Base-by-base conservation (phyloP, 2,888 invertebrate genomes). In the Parasteatoda lunata region DNA sequence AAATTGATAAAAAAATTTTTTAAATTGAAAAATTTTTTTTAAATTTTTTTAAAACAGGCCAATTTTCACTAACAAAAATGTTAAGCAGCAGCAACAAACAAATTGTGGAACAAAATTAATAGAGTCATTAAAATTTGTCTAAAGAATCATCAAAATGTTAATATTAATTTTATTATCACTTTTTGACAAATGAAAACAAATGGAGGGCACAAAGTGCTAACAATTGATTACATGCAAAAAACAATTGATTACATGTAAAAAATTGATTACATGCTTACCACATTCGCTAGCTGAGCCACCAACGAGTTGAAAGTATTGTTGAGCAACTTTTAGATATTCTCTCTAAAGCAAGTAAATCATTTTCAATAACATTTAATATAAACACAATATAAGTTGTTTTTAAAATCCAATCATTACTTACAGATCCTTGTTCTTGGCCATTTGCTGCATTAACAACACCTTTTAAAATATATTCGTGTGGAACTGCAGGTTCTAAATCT, bases 271-370 rank as follows among this genome's bases (percentile, higher is more conserved):
- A 15, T 30, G 15, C 91, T 89, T 90, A 93, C 93, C 93, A 91
- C 98, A 98, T 93, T 99, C 99, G 47, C 97, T 97, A 1, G 97
- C 95, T 0, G 98, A 98, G 89, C 97, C 97, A 81, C 99, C 99
- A 4, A 99, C 98, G 85, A 98, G 93, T 92, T 98, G 98, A 91
- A 98, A 97, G 92, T 97, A 98, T 92, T 98, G 97, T 91, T 99
- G 97, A 0, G 99, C 99, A 11, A 96, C 94, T 93, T 98, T 98
- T 90, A 98, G 94, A 91, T 98, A 96, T 90, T 99, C 98, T 89
- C 96, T 95, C 98, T 98, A 93, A 79, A 78, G 87, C 5, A 69
- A 51, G 69, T 59, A 59, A 59, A 3, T 1, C 8, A 59, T 13
- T 59, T 59, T 45, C 2, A 30, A 30, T 30, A 68, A n/a, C 11